Conservation (phyloP, 1,140 invertebrate genomes). For the Diorhabda sublineata region DNA sequence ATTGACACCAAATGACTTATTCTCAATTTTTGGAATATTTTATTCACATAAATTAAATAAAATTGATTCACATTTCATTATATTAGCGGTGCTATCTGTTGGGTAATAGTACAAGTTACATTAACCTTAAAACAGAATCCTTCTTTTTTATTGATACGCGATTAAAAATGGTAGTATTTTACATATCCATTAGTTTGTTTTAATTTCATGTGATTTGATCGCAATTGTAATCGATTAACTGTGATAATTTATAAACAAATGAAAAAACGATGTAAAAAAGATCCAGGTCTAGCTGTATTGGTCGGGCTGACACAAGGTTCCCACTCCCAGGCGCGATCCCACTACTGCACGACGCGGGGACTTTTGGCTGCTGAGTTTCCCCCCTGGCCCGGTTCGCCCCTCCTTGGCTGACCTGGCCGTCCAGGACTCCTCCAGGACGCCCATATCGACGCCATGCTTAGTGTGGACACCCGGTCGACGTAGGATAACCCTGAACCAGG, state of each 20-base stretch:
- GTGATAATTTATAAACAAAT: not conserved
- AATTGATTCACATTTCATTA: no score
- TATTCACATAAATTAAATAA: no score
- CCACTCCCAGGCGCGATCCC: conserved; percentile 77
- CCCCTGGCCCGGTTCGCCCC: conserved; percentile 92
- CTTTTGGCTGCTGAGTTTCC: conserved; percentile 95
- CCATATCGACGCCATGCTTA: conserved; percentile 93
- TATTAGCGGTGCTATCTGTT: no score
- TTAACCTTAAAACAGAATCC: no score
- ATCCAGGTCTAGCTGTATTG: conserved; percentile 11
- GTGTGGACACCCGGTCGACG: conserved; percentile 81
- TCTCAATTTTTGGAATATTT: no score
- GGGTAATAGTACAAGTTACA: no score
- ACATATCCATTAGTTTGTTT: no score
- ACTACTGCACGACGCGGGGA: conserved; percentile 92
- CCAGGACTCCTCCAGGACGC: conserved; percentile 69
- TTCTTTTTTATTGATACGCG: no score
- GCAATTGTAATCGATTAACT: not conserved
- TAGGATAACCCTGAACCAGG: conserved; percentile 60
- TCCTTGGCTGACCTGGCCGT: conserved; percentile 82
- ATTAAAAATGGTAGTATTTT: no score
- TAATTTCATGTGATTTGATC: no score
- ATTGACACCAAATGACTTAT: no score
- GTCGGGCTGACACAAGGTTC: conserved; percentile 3
- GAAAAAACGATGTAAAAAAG: conserved; percentile 4